A percentile compares a stretch with the other conserved stretches of the same genome.
phyloP scores from a whole-genome alignment of 2,888 invertebrate species.

The Amphipoea lucens region DNA sequence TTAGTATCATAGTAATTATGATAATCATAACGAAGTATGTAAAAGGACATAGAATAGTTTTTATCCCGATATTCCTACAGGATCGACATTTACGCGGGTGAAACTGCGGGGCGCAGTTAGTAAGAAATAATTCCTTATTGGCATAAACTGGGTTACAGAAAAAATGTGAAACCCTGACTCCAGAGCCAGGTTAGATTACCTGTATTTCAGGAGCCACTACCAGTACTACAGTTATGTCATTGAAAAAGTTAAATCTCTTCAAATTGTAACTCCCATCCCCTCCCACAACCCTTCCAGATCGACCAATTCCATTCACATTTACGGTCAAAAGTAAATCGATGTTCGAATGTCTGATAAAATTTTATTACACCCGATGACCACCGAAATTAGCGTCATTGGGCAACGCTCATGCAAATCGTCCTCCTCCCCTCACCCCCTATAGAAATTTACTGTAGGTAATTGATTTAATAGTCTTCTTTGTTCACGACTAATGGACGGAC shows the following conservation, averaged over 20 bases:
- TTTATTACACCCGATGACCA: slow-evolving; percentile 81
- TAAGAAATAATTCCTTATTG: too few relatives aligned
- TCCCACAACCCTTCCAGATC: slow-evolving; percentile 4
- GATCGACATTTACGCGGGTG: too few relatives aligned
- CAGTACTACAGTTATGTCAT: too few relatives aligned
- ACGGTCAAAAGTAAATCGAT: slow-evolving; percentile 69
- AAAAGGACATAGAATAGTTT: too few relatives aligned
- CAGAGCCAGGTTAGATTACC: too few relatives aligned
- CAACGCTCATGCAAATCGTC: slow-evolving; percentile 78
- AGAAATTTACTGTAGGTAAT: slow-evolving; percentile 82
- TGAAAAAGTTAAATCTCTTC: too few relatives aligned
- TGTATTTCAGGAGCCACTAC: too few relatives aligned
- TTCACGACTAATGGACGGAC: slow-evolving; percentile 68
- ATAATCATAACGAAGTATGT: neutral
- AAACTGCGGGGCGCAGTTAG: too few relatives aligned
- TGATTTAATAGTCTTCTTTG: slow-evolving; percentile 86
- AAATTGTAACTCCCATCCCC: neutral
- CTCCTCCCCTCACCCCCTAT: slow-evolving; percentile 60
- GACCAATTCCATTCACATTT: slow-evolving; percentile 42
- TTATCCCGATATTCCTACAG: too few relatives aligned
- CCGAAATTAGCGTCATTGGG: slow-evolving; percentile 85
- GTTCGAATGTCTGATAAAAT: slow-evolving; percentile 82
- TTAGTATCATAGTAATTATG: neutral
- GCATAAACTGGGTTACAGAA: too few relatives aligned
- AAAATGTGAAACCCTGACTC: too few relatives aligned